Percentiles rank a stretch among this genome's conserved stretches.
phyloP scores from a whole-genome alignment of 2,113 vertebrate species.

The Procavia capensis region DNA sequence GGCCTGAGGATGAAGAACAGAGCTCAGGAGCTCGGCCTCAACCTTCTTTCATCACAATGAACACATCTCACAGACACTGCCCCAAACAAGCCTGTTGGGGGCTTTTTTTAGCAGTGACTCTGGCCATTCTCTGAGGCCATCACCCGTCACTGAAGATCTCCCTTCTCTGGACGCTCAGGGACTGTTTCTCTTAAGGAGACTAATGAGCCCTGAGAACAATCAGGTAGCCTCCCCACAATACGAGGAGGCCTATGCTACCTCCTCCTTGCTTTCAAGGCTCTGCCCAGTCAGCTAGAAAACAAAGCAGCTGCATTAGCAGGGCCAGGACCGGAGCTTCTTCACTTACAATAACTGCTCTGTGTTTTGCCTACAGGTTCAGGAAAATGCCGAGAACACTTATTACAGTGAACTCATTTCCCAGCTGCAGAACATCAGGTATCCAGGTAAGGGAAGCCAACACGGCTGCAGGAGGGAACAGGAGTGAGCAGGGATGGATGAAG shows the following conservation, averaged over 20 bases:
- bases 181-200: neutral
- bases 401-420: slow-evolving; percentile 93
- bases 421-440: slow-evolving; percentile 88
- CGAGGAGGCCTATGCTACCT: accelerated
- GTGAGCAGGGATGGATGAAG: neutral
- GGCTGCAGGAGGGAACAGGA: neutral
- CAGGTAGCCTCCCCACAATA: accelerated
- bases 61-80: neutral
- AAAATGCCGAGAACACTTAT: slow-evolving; percentile 93
- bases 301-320: accelerated
- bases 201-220: neutral
- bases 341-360: accelerated
- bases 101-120: neutral
- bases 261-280: neutral
- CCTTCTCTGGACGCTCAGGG: neutral
- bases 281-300: neutral
- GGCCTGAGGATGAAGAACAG: neutral
- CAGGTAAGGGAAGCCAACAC: slow-evolving; percentile 85
- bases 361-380: slow-evolving; percentile 86
- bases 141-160: neutral
- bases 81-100: neutral
- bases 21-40: neutral
- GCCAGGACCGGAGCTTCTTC: accelerated
- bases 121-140: neutral
- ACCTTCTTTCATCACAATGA: neutral